Percentiles rank a stretch among this genome's conserved stretches.
Conservation (phyloP, 2,797 vertebrate genomes). For the Rallus crepitans region DNA sequence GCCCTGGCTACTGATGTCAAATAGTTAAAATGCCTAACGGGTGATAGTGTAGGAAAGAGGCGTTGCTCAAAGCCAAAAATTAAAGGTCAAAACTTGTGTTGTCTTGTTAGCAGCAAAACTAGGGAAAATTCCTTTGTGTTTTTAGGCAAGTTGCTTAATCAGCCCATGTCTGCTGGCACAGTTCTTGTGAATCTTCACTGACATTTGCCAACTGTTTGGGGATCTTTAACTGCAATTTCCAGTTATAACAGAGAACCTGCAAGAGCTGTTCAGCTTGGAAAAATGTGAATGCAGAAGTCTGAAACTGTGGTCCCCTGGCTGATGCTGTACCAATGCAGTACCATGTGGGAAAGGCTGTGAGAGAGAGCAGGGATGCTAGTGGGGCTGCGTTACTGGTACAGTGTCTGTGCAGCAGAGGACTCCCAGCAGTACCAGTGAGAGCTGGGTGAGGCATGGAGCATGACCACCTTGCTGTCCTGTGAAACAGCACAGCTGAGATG, state of each 20-base stretch:
- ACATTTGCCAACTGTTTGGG: background rate
- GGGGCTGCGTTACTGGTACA: background rate
- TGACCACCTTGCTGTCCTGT: fast-evolving
- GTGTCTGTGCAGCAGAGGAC: background rate
- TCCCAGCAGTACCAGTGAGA: background rate
- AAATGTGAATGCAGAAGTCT: background rate
- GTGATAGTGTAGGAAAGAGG: background rate
- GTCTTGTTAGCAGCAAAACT: constrained; percentile 33
- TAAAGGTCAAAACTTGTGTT: constrained; percentile 40
- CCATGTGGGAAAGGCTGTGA: background rate
- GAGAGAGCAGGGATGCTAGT: background rate
- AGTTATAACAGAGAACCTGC: background rate
- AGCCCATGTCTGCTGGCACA: background rate
- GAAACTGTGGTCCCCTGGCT: background rate
- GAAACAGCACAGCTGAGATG: fast-evolving
- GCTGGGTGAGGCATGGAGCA: fast-evolving
- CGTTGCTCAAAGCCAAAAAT: constrained; percentile 3
- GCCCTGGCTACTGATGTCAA: background rate
- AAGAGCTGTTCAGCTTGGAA: background rate
- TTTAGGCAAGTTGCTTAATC: constrained; percentile 22
- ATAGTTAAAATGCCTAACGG: background rate
- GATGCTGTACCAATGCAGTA: background rate
- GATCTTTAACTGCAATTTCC: background rate
- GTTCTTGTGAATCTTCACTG: background rate
- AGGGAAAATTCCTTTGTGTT: constrained; percentile 7